Base-by-base conservation (phyloP, 2,113 vertebrate genomes). In the Puma concolor region DNA sequence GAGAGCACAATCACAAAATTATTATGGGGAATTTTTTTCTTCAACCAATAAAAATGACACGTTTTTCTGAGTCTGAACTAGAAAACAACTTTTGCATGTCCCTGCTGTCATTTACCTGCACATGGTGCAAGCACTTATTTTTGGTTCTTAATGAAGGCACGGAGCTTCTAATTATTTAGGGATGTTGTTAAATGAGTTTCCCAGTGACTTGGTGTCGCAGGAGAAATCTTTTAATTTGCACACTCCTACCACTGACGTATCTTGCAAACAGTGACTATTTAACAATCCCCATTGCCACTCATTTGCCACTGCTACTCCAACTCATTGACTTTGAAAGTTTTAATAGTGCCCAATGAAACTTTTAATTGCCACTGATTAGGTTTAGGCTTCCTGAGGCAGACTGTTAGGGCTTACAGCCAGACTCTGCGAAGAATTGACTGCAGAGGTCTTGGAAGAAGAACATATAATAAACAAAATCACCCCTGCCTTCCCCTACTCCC, bases 211-310 rank as follows among this genome's bases (percentile, higher is more conserved):
- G 88, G 87, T 95, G 97, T 98, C 96, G 8, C 97, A 96, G 90
- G 98, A 98, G 97, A 98, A 94, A 97, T 98, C 97, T 97, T 97
- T 98, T 97, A 98, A 98, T 98, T 98, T 98, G 97, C 97, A 94
- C 71, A 85, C 94, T 97, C 87, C 92, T 97, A 77, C 48, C 63
- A 93, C 90, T 90, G 95, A 97, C 90, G 95, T 77, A 85, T 96
- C 97, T 97, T 88, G 94, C 97, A 98, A 96, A 97, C 71, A 92
- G 89, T 85, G 97, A 97, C 94, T 95, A 77, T 94, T 98, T 98
- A 98, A 97, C 97, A 95, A 85, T 96, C 97, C 96, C 97, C 94
- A 74, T 92, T 92, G 97, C 92, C 98, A 94, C 80, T 97, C 97
- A 97, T 97, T 98, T 98, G 96, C 97, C 90, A 85, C 57, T 63